Base-by-base conservation (phyloP, 2,797 vertebrate species). In the Thripadectes ignobilis region DNA sequence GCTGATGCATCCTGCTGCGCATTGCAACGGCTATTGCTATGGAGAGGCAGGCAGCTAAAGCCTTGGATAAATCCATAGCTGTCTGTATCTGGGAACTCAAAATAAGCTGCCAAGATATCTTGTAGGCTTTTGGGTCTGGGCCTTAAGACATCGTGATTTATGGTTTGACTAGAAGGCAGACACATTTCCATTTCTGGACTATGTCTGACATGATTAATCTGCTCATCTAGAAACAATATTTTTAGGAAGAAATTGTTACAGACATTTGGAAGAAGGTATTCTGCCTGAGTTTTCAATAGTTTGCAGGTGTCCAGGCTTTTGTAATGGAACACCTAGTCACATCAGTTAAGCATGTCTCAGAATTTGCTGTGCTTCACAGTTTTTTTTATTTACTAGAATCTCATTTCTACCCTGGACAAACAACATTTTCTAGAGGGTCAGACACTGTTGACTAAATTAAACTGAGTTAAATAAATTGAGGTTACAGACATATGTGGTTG, bases 241-340 rank as follows among this genome's bases (percentile, higher is more conserved):
- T 94, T 95, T 75, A 66, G 83, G 74, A 86, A 81, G 82, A 93
- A 85, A 45, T 14, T 73, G 32, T 89, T 92, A 39, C 71, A 93
- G 55, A 52, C 41, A 49, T 84, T 81, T 86, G 59, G 54, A 90
- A 62, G 26, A 73, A 84, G 13, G 21, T 22, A 29, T 67, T 78
- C 55, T 88, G 29, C 26, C 23, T 10, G 9, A 54, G 11, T 57
- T 73, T 94, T 94, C 93, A 95, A 46, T 59, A 63, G 21, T 21
- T 82, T 2, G 17, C 0, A 7, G 9, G 5, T 76, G 45, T 85
- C 58, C 17, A 84, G 66, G 8, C 16, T 83, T 88, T 79, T 93
- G 32, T n/a, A 86, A n/a, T 67, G 67, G 74, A 91, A 61, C 12
- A 62, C 55, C 46, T 20, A 39, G 15, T 78, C 85, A 67, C 23